Evolutionary conservation across 2,888 invertebrate genomes (phyloP), one percentile per base, ranked within the genome.

Genomic region (Molorchus minor): DNA sequence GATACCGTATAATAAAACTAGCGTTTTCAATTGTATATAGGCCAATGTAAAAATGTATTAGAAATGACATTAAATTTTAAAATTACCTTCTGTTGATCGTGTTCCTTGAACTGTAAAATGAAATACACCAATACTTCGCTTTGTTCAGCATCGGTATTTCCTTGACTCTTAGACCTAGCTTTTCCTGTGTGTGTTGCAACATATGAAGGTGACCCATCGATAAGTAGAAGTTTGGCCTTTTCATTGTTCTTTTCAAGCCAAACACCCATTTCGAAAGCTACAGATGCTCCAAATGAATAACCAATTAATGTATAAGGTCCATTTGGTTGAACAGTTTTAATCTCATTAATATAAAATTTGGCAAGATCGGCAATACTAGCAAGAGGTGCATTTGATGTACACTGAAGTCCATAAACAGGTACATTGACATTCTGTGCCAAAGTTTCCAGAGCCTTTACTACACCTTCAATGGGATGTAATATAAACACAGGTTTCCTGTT

Each of bases 251-350:
- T 82, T 77, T 95, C 93, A 53, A 98, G 82, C 77, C 93, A 91
- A 25, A 91, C 82, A 19, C 93, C 93, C 89, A 98, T 97, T 83
- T 98, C 98, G 79, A 96, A 94, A 13, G 96, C 96, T 29, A 98
- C 91, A 70, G 92, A 89, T 36, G 95, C 94, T 62, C 99, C 98
- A 81, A 94, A 98, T 0, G 98, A 98, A 82, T 99, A 98, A 1
- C 98, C 98, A 40, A 93, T 88, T 65, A 99, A 82, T 47, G 89
- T 87, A 84, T 94, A 97, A 2, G 97, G 96, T 62, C 95, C 93
- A 58, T 83, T 81, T 5, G 89, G 86, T 82, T 95, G 94, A 43
- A 91, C 82, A 51, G 85, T 84, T 76, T 88, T 89, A 73, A 97
- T 87, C 79, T 91, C 87, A 78, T 82, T 76, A 19, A 92, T 83